Conservation (phyloP, 2,888 invertebrate species). For the Chaetogeoica ovagalla region DNA sequence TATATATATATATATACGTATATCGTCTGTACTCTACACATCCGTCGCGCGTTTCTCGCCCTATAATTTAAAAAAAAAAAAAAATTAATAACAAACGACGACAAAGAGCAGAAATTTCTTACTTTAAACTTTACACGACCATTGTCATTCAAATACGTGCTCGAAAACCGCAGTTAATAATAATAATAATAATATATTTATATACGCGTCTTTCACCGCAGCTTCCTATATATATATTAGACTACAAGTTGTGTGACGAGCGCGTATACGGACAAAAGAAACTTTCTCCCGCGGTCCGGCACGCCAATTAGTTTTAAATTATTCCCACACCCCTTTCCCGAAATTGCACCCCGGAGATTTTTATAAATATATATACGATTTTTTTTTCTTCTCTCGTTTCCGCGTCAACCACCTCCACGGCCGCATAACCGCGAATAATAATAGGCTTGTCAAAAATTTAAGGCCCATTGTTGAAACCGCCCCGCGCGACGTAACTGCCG, state of each 20-base stretch:
- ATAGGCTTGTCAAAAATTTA: slow-evolving; percentile 50
- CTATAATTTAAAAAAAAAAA: slow-evolving; percentile 26
- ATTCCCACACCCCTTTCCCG: slow-evolving; percentile 48
- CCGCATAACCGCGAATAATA: slow-evolving; percentile 48
- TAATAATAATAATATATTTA: background rate
- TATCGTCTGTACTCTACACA: no score
- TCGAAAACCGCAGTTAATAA: no score
- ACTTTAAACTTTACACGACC: slow-evolving; percentile 24
- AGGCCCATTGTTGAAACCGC: slow-evolving; percentile 45
- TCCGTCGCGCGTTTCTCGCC: background rate
- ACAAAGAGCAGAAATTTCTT: slow-evolving; percentile 27
- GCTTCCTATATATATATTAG: background rate
- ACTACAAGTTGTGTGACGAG: no score
- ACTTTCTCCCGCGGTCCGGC: slow-evolving; percentile 27
- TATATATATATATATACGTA: no score
- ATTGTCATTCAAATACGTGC: slow-evolving; percentile 46
- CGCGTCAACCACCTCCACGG: slow-evolving; percentile 14
- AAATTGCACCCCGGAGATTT: slow-evolving; percentile 50
- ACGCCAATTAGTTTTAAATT: slow-evolving; percentile 47
- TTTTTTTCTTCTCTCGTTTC: background rate
- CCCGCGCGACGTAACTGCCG: background rate
- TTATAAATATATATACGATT: slow-evolving; percentile 5
- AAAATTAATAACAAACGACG: background rate
- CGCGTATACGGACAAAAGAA: slow-evolving; percentile 31
- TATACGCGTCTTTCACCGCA: slow-evolving; percentile 13